Conservation (phyloP, 2,888 invertebrate genomes). For the Meghimatium bilineatum region DNA sequence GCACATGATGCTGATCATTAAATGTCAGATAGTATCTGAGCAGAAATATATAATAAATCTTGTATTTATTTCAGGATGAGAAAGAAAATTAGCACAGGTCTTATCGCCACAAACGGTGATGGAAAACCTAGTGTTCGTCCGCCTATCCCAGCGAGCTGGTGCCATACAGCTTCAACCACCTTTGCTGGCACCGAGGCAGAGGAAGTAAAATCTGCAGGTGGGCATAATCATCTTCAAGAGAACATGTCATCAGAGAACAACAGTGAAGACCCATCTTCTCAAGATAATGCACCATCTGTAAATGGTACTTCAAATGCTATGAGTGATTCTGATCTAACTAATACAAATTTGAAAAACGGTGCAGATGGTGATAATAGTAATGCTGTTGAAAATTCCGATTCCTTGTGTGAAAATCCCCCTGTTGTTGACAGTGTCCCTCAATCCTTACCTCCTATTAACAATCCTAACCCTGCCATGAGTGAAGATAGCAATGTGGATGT, state of each 20-base stretch:
- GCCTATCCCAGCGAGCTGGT: slow-evolving; percentile 43
- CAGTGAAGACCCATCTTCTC: slow-evolving; percentile 13
- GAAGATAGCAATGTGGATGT: slow-evolving; percentile 48
- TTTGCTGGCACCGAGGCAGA: slow-evolving; percentile 10
- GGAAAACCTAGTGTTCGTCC: slow-evolving; percentile 45
- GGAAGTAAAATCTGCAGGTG: neutral
- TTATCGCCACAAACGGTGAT: slow-evolving; percentile 47
- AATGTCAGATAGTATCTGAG: too few relatives aligned
- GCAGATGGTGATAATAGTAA: slow-evolving; percentile 18
- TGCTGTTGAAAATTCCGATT: slow-evolving; percentile 3
- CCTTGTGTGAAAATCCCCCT: slow-evolving; percentile 25
- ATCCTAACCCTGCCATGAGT: slow-evolving; percentile 42
- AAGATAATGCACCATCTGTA: neutral
- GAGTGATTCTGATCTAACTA: slow-evolving; percentile 30
- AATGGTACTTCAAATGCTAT: slow-evolving; percentile 31
- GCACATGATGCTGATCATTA: too few relatives aligned
- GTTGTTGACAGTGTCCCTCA: slow-evolving; percentile 25
- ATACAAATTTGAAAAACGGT: slow-evolving; percentile 33
- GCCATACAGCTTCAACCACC: slow-evolving; percentile 10
- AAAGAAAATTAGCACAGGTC: slow-evolving; percentile 46
- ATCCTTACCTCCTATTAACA: slow-evolving; percentile 32
- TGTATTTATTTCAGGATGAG: slow-evolving; percentile 44
- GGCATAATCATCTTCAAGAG: neutral
- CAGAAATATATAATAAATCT: neutral
- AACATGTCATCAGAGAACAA: slow-evolving; percentile 43